These are phyloP conservation scores for Ditula angustiorana DNA, from an alignment of 2,888 invertebrate genomes.

Conservation along the genomic window DNA sequence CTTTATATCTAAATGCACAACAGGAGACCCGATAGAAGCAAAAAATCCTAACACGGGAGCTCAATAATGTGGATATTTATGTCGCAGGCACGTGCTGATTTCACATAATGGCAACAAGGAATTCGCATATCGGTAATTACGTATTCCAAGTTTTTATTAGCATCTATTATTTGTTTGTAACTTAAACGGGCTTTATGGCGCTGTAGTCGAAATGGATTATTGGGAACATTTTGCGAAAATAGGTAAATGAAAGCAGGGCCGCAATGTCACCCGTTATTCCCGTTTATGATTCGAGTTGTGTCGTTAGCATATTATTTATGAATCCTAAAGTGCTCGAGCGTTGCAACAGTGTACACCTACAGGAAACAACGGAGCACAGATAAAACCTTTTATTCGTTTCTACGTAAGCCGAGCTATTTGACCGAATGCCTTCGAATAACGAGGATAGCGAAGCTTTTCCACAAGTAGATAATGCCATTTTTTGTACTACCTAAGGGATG, in stretches of 20 bases:
- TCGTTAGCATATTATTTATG: conserved; percentile 71
- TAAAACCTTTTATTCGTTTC: conserved; percentile 23
- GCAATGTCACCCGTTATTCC: conserved; percentile 53
- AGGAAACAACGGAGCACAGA: conserved; percentile 25
- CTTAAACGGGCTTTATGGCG: conserved; percentile 41
- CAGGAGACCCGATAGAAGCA: conserved; percentile 64
- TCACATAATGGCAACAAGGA: conserved; percentile 75
- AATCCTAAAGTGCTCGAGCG: conserved; percentile 57
- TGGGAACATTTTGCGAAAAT: conserved; percentile 33
- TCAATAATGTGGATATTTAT: conserved; percentile 84
- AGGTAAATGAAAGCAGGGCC: conserved; percentile 49
- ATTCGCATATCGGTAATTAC: conserved; percentile 79
- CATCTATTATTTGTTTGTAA: conserved; percentile 51
- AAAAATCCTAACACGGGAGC: conserved; percentile 66
- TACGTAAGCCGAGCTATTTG: conserved; percentile 16
- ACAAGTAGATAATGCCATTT: conserved; percentile 76
- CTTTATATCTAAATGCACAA: conserved; percentile 81
- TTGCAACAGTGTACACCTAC: conserved; percentile 55
- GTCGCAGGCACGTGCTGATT: conserved; percentile 80
- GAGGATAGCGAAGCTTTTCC: conserved; percentile 61
- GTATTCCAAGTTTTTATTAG: conserved; percentile 52
- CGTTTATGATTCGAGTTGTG: conserved; percentile 58
- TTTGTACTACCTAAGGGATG: conserved; percentile 62
- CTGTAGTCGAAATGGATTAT: conserved; percentile 35
- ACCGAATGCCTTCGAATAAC: conserved; percentile 38